Conservation (phyloP, 2,888 invertebrate genomes). For the Dryobota labecula region DNA sequence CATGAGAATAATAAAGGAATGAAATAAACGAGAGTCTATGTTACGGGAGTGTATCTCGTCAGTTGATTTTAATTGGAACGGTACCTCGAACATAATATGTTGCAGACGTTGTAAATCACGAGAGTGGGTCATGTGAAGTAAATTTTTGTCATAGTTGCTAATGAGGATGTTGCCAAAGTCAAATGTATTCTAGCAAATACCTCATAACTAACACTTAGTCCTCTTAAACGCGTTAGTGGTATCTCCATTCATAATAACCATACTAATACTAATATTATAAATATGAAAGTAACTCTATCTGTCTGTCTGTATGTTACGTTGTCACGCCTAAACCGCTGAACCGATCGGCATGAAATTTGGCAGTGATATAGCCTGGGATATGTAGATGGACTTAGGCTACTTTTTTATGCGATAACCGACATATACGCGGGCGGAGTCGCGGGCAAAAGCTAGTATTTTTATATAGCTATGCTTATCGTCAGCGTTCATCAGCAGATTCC, state of each 20-base stretch:
- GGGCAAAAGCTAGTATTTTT: too few species aligned
- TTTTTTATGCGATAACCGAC: too few species aligned
- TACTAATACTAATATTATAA: too few species aligned
- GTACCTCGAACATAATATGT: not conserved
- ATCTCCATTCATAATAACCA: too few species aligned
- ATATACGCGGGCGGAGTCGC: too few species aligned
- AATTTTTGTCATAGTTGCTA: not conserved
- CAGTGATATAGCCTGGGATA: too few species aligned
- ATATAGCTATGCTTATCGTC: too few species aligned
- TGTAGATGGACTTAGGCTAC: too few species aligned
- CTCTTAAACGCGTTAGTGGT: not conserved
- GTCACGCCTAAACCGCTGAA: too few species aligned
- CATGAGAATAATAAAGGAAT: slow-evolving; percentile 1
- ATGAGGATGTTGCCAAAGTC: not conserved
- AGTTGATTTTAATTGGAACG: not conserved
- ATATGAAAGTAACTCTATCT: too few species aligned
- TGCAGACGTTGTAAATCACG: not conserved
- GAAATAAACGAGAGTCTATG: not conserved
- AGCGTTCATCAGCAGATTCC: not conserved
- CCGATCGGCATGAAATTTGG: too few species aligned
- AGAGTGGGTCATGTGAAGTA: not conserved
- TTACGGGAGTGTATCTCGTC: not conserved
- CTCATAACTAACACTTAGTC: not conserved
- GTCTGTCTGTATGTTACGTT: too few species aligned
- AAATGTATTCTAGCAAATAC: not conserved